Evolutionary conservation across 2,888 invertebrate species (phyloP), one percentile per base, ranked within the genome.

Genomic region (Merodon equestris): DNA sequence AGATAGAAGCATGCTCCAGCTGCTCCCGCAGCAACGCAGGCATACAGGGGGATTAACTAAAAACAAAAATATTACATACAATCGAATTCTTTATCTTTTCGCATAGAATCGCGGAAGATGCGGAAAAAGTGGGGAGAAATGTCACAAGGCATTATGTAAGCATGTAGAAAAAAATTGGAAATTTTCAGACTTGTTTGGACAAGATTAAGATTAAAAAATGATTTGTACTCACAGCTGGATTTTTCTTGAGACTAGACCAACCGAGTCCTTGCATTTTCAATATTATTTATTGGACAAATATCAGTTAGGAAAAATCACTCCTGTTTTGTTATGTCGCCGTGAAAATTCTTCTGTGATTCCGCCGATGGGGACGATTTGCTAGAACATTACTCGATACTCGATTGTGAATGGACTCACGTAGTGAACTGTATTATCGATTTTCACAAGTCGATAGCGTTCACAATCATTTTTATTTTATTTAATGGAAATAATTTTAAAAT

Each of bases 11-110:
- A 84, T 0, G 96, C 93, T 13, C 93, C 93, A 1, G 89, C 83
- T 68, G 92, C 92, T 61, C 96, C 96, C 56, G 91, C 86, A 1
- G 90, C 94, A 79, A 94, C 91, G 85, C 94, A 95, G 19, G 92
- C 91, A 85, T 94, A 96, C 83, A 97, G 89, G 1, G 96, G 97
- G 85, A 96, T 93, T 85, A 96, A 90, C 96, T 96, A 89, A 51
- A 82, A 27, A 84, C 72, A 19, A 44, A 48, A 38, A 34, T n/a
- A 60, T 13, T 38, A 4, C 2, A 14, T 40, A 40, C 14, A 4
- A 27, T 27, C 17, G 12, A 51, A 4, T 18, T 38, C 14, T 1
- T 19, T 0, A 1, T 9, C 14, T 17, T 27, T 27, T 38, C 9
- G 40, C 19, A 70, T 9, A 13, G 34, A 48, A 14, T 45, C 27